Evolutionary conservation across 2,888 invertebrate genomes (phyloP).

Genomic region (Drosophila heteroneura): DNA sequence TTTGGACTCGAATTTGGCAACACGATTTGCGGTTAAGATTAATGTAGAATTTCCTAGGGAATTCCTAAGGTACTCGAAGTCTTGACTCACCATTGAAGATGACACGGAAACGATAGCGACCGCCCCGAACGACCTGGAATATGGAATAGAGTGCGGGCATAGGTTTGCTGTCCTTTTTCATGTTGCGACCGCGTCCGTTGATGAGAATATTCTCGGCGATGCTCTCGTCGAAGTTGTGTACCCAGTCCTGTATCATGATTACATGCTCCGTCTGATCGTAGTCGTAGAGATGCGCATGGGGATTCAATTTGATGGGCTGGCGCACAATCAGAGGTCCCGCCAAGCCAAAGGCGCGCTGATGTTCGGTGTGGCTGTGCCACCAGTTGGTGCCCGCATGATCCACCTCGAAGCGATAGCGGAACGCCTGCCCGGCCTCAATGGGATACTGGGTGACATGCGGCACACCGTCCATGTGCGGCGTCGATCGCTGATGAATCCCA

Average conservation of each 20-base stretch:
- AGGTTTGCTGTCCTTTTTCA: slow-evolving; percentile 48
- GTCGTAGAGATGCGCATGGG: slow-evolving; percentile 77
- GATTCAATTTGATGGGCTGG: slow-evolving; percentile 64
- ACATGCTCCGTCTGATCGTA: slow-evolving; percentile 79
- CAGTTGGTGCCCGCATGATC: slow-evolving; percentile 82
- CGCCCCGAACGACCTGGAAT: slow-evolving; percentile 75
- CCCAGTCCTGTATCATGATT: slow-evolving; percentile 82
- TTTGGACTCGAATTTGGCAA: background rate
- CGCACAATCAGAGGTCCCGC: slow-evolving; percentile 79
- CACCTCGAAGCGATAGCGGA: slow-evolving; percentile 81
- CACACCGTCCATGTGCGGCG: slow-evolving; percentile 83
- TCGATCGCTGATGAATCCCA: slow-evolving; percentile 78
- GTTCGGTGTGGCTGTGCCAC: slow-evolving; percentile 83
- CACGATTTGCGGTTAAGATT: background rate
- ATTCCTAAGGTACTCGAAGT: background rate
- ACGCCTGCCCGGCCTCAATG: slow-evolving; percentile 82
- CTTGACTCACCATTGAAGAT: slow-evolving; percentile 77
- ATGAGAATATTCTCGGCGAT: slow-evolving; percentile 78
- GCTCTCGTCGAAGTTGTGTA: slow-evolving; percentile 73
- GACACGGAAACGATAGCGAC: slow-evolving; percentile 82
- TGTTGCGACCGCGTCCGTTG: slow-evolving; percentile 79
- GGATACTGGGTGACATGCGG: slow-evolving; percentile 84
- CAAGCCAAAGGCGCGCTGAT: slow-evolving; percentile 81
- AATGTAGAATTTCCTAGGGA: background rate
- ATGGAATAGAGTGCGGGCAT: slow-evolving; percentile 73